phyloP scores from a whole-genome alignment of 2,797 vertebrate species.

The Gambelia wislizenii region DNA sequence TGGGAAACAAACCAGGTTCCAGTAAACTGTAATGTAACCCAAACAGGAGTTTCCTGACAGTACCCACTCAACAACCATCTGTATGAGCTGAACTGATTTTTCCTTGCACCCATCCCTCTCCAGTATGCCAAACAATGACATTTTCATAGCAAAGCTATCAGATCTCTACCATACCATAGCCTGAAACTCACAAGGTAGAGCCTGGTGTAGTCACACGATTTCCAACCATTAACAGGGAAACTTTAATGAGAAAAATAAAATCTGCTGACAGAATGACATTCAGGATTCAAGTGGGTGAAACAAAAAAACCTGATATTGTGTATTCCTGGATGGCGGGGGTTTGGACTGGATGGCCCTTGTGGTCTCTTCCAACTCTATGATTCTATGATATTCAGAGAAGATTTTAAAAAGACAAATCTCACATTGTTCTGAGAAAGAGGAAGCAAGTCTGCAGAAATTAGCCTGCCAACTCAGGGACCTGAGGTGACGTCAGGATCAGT shows the following conservation, averaged over 20 bases:
- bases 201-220: neutral
- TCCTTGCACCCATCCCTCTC: neutral
- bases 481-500: no score
- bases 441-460: neutral
- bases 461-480: neutral
- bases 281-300: neutral
- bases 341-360: no score
- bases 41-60: no score
- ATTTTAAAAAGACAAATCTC: neutral
- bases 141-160: neutral
- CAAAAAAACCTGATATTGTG: no score
- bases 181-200: neutral
- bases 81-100: neutral
- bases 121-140: neutral
- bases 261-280: neutral
- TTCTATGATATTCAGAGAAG: neutral
- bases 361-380: no score
- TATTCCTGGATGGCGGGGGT: no score
- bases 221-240: neutral
- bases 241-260: neutral
- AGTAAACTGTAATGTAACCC: no score
- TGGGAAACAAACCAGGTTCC: no score
- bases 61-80: no score
- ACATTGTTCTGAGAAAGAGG: neutral
- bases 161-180: no score